Evolutionary conservation across 2,888 invertebrate genomes (phyloP).

Genomic region (Gymnocheta viridis): DNA sequence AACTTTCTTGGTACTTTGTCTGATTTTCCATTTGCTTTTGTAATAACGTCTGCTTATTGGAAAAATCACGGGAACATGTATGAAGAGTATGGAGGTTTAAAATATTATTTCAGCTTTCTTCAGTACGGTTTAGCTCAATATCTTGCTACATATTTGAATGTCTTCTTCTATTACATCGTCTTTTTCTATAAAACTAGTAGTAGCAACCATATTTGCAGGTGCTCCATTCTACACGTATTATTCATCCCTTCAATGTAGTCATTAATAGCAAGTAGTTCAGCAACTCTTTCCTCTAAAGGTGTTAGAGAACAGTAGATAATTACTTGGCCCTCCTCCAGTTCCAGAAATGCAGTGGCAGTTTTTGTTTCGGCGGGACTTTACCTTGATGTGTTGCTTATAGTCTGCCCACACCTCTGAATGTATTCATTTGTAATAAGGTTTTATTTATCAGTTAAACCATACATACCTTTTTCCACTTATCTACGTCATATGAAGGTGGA

Average conservation of each 20-base stretch:
- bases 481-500: too few species aligned
- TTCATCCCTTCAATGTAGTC: background rate
- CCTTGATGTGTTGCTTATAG: slow-evolving; percentile 48
- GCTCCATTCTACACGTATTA: background rate
- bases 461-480: too few species aligned
- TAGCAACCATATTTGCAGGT: background rate
- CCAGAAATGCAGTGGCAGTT: too few species aligned
- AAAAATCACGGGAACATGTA: background rate
- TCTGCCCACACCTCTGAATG: slow-evolving; percentile 37
- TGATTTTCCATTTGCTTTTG: slow-evolving; percentile 33
- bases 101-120: background rate
- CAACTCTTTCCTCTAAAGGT: slow-evolving; percentile 27
- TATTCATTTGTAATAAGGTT: too few species aligned
- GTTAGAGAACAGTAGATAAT: slow-evolving; percentile 35
- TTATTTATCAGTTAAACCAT: background rate
- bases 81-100: background rate
- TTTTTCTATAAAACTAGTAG: too few species aligned
- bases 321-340: too few species aligned
- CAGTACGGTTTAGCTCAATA: background rate
- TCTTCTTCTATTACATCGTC: too few species aligned
- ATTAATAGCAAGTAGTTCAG: background rate
- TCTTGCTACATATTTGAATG: too few species aligned
- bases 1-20: slow-evolving; percentile 7
- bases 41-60: background rate
- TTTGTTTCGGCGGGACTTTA: slow-evolving; percentile 37